phyloP scores from a whole-genome alignment of 2,113 vertebrate species.

The Suncus etruscus region DNA sequence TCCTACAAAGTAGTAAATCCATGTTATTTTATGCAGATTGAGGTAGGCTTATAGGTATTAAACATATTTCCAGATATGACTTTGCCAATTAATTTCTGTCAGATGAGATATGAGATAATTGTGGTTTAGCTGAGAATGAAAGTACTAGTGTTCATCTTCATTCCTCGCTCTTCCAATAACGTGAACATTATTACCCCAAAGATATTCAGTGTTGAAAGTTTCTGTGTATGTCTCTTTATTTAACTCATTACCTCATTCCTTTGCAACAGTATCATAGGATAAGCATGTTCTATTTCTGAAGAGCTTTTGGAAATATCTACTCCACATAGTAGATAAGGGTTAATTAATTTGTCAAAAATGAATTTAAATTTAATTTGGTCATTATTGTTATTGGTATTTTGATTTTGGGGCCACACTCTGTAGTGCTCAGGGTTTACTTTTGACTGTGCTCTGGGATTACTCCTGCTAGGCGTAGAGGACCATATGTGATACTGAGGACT shows the following conservation, averaged over 20 bases:
- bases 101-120: background rate
- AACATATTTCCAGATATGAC: background rate
- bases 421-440: too few species aligned
- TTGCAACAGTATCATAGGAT: background rate
- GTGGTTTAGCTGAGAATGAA: background rate
- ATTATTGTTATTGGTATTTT: background rate
- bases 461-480: too few species aligned
- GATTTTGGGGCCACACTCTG: too few species aligned
- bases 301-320: background rate
- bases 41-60: background rate
- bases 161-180: background rate
- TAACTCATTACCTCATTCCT: background rate
- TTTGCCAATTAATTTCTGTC: slow-evolving; percentile 34
- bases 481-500: too few species aligned
- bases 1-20: background rate
- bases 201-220: background rate
- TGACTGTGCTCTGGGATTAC: too few species aligned
- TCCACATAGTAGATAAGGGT: background rate
- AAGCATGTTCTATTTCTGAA: background rate
- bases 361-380: background rate
- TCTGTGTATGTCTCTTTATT: background rate
- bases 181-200: background rate
- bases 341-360: slow-evolving; percentile 51
- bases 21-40: background rate
- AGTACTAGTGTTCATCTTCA: background rate